Base-by-base conservation (phyloP, 2,797 vertebrate species). In the Choloepus didactylus region DNA sequence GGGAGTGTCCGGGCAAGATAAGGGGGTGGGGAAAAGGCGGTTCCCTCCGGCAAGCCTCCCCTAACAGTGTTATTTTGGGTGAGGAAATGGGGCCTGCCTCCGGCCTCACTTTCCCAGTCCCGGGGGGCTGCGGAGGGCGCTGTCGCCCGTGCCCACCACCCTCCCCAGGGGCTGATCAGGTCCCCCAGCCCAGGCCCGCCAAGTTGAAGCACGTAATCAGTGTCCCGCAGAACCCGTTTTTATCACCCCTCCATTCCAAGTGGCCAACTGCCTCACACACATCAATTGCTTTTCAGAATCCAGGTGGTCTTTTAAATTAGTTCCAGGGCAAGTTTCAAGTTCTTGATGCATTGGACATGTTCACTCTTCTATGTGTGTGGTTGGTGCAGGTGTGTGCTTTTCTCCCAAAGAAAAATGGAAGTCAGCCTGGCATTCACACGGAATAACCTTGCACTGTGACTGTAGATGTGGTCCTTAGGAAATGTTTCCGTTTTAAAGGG, bases 301-400 rank as follows among this genome's bases (percentile, higher is more conserved):
- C 6, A 14, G 62, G 60, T 91, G 29, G 54, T 83, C 76, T 93
- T 82, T 67, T 60, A 41, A 83, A 59, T 60, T 27, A 91, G 41
- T 75, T 92, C 60, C 41, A 73, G 62, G 31, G 46, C 69, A 64
- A 75, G 31, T 35, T 69, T 62, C 87, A 67, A 49, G 70, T 89
- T 87, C 69, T 19, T 9, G 2, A 41, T 41, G 3, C 60, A 7
- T 23, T 92, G 89, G 76, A n/a, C 21, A 49, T 29, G 4, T 76
- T 81, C 11, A 70, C 5, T 94, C 11, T 56, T 85, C 66, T 60
- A 0, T 82, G 10, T 44, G 12, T 51, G 12, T 67, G 46, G 70
- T 51, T 87, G 76, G 66, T 70, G 51, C 9, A 75, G 72, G 51
- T 19, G 6, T 94, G n/a, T 87, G 67, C 9, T 92, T 93, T 90